A percentile compares a stretch with the other conserved stretches of the same genome.
Conservation (phyloP, 2,888 invertebrate genomes). For the Melolontha melolontha region DNA sequence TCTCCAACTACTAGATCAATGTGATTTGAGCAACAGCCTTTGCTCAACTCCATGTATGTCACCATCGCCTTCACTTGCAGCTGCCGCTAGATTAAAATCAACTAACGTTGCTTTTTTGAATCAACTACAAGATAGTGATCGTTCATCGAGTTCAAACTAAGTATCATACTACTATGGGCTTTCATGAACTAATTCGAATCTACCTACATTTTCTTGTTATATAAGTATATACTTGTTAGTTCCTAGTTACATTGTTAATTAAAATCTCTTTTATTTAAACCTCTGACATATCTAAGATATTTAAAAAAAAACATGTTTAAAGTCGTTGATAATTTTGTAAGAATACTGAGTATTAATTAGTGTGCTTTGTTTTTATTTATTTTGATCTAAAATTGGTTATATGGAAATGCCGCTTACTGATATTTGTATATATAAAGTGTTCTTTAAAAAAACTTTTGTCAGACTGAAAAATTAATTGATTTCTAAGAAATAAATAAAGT, state of each 20-base stretch:
- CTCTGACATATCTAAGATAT: constrained; percentile 11
- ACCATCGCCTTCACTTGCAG: constrained; percentile 67
- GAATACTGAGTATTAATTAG: too few species aligned
- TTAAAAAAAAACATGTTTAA: background rate
- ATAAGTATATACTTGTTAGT: constrained; percentile 2
- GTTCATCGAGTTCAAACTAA: constrained; percentile 50
- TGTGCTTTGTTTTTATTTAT: too few species aligned
- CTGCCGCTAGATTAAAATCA: constrained; percentile 69
- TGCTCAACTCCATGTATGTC: constrained; percentile 85
- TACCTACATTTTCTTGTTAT: background rate
- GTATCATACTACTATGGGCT: background rate
- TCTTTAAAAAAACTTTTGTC: too few species aligned
- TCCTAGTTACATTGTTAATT: constrained; percentile 11
- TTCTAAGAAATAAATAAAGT: too few species aligned
- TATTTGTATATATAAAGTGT: too few species aligned
- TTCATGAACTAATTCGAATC: too few species aligned
- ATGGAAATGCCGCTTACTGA: too few species aligned
- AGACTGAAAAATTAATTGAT: too few species aligned
- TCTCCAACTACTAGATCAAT: constrained; percentile 90
- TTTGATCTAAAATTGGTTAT: too few species aligned
- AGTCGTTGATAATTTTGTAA: too few species aligned
- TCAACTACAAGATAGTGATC: constrained; percentile 62
- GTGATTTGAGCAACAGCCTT: constrained; percentile 88
- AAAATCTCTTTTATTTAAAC: background rate
- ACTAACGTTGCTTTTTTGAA: constrained; percentile 75